phyloP scores from a whole-genome alignment of 2,113 vertebrate species.

The Nycticebus coucang region DNA sequence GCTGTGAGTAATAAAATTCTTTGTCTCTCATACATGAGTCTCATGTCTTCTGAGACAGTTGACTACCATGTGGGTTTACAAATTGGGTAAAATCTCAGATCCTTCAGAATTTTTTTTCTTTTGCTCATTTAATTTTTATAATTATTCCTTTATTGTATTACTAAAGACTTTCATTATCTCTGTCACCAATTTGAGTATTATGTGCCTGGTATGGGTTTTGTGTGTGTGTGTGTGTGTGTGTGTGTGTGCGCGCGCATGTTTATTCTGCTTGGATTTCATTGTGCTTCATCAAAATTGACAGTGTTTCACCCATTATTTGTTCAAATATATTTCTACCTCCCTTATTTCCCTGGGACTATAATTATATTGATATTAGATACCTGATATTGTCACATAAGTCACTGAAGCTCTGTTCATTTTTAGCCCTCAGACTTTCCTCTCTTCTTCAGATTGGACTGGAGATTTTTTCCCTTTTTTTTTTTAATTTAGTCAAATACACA shows the following conservation, averaged over 20 bases:
- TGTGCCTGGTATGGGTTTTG: not conserved
- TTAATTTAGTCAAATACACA: no score
- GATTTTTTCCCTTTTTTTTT: not conserved
- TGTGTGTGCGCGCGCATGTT: not conserved
- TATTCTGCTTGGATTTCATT: not conserved
- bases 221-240: not conserved
- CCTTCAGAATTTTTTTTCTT: not conserved
- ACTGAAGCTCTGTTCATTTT: not conserved
- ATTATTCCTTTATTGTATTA: not conserved
- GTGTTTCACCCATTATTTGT: not conserved
- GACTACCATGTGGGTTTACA: not conserved
- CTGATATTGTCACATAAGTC: not conserved
- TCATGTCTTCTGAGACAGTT: not conserved
- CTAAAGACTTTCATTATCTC: not conserved
- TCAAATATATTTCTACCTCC: not conserved
- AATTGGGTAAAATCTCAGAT: constrained; percentile 28
- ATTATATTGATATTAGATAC: not conserved
- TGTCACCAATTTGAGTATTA: not conserved
- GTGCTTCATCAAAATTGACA: not conserved
- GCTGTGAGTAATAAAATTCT: constrained; percentile 21
- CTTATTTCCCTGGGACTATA: not conserved
- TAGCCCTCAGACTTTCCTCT: not conserved
- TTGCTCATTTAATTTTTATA: not conserved
- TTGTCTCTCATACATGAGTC: not conserved
- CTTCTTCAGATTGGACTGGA: not conserved